Evolutionary conservation across 2,113 vertebrate genomes (phyloP), one percentile per base, ranked within the genome.

Genomic region (Sander lucioperca): DNA sequence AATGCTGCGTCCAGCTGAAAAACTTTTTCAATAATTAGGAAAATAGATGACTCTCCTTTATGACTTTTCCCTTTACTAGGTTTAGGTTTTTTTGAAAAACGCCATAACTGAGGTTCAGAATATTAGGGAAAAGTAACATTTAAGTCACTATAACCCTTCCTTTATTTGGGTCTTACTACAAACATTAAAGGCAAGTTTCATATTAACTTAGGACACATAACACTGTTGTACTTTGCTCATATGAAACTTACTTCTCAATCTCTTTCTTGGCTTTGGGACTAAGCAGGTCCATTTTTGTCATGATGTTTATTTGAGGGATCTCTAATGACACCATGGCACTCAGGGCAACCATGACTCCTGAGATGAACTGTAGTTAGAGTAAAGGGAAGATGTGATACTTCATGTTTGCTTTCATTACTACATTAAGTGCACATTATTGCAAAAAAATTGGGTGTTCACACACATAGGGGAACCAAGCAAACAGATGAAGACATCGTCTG

Each of bases 211-310:
- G 56, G 4, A 68, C 3, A 43, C 5, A 71, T 6, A 18, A 70
- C 13, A 77, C 5, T 63, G 54, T 8, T 18, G 16, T 62, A 53
- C 5, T 56, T 2, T 8, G 43, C 19, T 48, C 1, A n/a, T 33
- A n/a, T 30, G 19, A 23, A 86, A 94, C 96, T 95, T 93, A 99
- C 98, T 96, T 99, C 90, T 99, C 98, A 80, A 99, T 98, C 94
- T 99, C 97, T 81, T 96, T 97, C 88, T 99, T 99, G 25, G 97
- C 96, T 93, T 97, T 98, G 64, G 98, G 97, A 90, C 91, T 98
- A 19, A 99, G 96, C 78, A 99, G 94, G 93, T 99, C 98, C 97
- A 99, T 99, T 94, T 99, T 99, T 12, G 98, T 99, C 97, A 99
- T 99, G 91, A 99, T 95, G 70, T 99, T 99, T 63, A 99, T 93